A percentile compares a stretch with the other conserved stretches of the same genome.
Evolutionary conservation across 2,888 invertebrate genomes (phyloP).

Genomic region (Vannuccia rotundouncinata): DNA sequence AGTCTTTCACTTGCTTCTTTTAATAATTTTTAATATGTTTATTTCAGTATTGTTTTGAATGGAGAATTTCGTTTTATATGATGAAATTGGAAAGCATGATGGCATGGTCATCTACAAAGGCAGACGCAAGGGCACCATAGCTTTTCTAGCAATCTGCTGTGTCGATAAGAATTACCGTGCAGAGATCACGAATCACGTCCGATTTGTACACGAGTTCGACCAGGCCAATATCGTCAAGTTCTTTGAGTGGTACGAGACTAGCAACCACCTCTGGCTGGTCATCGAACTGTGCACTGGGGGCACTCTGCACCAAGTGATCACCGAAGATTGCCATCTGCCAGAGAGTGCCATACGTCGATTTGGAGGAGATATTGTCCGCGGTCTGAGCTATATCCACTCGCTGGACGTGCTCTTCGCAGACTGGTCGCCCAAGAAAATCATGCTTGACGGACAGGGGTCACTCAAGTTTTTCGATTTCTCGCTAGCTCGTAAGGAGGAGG

Average conservation of each 20-base stretch:
- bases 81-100: slow-evolving; percentile 53
- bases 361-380: slow-evolving; percentile 52
- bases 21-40: too few species aligned
- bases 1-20: too few species aligned
- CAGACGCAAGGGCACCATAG: slow-evolving; percentile 55
- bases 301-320: slow-evolving; percentile 51
- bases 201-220: slow-evolving; percentile 55
- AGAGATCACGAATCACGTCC: slow-evolving; percentile 56
- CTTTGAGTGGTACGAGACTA: slow-evolving; percentile 58
- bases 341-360: slow-evolving; percentile 52
- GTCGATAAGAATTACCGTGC: slow-evolving; percentile 55
- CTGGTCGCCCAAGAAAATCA: slow-evolving; percentile 55
- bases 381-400: slow-evolving; percentile 55
- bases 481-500: slow-evolving; percentile 53
- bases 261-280: slow-evolving; percentile 57
- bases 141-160: slow-evolving; percentile 57
- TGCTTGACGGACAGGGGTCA: slow-evolving; percentile 54
- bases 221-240: slow-evolving; percentile 55
- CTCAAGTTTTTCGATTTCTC: slow-evolving; percentile 56
- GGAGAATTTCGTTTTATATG: slow-evolving; percentile 58
- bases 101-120: slow-evolving; percentile 56
- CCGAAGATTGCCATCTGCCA: slow-evolving; percentile 53
- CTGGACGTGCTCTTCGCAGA: slow-evolving; percentile 55
- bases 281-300: slow-evolving; percentile 56
- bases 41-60: too few species aligned